Percentiles rank a stretch among this genome's conserved stretches.
Conservation (phyloP, 2,797 vertebrate species). For the Coracias cyanogaster region DNA sequence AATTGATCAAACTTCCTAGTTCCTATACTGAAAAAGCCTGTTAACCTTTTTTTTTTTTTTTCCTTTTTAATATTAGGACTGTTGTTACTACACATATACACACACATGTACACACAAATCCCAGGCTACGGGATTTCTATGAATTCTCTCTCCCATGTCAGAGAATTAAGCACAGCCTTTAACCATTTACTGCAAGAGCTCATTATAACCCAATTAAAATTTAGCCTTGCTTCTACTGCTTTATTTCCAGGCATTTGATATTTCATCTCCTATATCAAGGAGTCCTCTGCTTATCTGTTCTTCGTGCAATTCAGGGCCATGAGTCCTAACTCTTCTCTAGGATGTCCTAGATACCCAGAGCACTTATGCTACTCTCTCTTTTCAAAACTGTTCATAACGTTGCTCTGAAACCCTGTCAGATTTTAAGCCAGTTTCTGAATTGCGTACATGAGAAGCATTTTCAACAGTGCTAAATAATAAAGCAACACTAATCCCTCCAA, state of each 20-base stretch:
- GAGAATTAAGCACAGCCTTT: neutral
- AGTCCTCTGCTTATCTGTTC: neutral
- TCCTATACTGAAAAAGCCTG: neutral
- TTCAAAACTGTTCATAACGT: neutral
- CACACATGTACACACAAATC: neutral
- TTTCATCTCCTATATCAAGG: neutral
- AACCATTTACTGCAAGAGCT: neutral
- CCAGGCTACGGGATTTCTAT: neutral
- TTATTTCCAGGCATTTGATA: neutral
- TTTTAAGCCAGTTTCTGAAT: neutral
- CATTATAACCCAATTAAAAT: neutral
- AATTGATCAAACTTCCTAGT: neutral
- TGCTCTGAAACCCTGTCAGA: neutral
- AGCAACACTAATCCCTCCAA: neutral
- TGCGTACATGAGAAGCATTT: neutral
- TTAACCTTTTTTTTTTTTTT: neutral
- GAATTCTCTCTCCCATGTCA: neutral
- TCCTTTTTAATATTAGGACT: neutral
- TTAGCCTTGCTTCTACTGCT: neutral
- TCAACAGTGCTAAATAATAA: neutral
- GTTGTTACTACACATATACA: neutral
- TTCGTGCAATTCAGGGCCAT: neutral
- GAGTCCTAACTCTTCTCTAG: neutral
- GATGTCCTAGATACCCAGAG: neutral
- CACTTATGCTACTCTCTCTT: neutral